Evolutionary conservation across 2,888 invertebrate genomes (phyloP).

Genomic region (Epistrophe eligans): DNA sequence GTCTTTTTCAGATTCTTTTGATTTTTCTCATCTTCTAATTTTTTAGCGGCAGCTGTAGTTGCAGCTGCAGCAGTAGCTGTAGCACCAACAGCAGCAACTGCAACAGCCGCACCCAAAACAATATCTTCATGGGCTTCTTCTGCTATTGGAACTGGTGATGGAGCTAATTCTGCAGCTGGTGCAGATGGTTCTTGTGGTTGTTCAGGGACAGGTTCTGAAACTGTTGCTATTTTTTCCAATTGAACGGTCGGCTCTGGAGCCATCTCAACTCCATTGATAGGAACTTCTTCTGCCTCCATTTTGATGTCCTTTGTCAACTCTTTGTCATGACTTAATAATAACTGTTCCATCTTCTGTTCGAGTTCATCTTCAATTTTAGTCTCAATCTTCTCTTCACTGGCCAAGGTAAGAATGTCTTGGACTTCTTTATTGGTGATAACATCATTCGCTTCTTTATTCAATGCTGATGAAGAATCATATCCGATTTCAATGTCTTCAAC

Average conservation of each 20-base stretch:
- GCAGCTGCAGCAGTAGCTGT: constrained; percentile 42
- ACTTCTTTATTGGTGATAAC: constrained; percentile 52
- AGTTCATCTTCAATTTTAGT: constrained; percentile 29
- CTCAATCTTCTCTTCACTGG: constrained; percentile 37
- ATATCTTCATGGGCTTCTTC: constrained; percentile 46
- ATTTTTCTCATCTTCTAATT: constrained; percentile 68
- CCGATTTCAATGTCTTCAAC: constrained; percentile 75
- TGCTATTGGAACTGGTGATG: constrained; percentile 38
- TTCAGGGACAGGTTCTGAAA: constrained; percentile 28
- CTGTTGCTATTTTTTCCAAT: not conserved
- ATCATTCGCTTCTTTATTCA: constrained; percentile 38
- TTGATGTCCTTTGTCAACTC: constrained; percentile 60
- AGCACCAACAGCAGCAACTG: constrained; percentile 43
- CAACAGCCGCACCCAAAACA: constrained; percentile 47
- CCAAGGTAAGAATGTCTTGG: constrained; percentile 48
- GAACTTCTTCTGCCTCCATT: constrained; percentile 38
- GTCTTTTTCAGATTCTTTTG: constrained; percentile 72
- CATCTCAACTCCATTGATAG: constrained; percentile 63
- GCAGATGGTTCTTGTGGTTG: constrained; percentile 10
- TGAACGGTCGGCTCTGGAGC: constrained; percentile 32
- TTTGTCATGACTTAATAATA: constrained; percentile 57
- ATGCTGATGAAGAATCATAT: constrained; percentile 72
- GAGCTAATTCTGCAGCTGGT: constrained; percentile 19
- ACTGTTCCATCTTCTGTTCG: constrained; percentile 60
- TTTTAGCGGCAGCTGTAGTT: constrained; percentile 57